Conservation (phyloP, 1,140 invertebrate genomes). For the Phenacoccus solenopsis region DNA sequence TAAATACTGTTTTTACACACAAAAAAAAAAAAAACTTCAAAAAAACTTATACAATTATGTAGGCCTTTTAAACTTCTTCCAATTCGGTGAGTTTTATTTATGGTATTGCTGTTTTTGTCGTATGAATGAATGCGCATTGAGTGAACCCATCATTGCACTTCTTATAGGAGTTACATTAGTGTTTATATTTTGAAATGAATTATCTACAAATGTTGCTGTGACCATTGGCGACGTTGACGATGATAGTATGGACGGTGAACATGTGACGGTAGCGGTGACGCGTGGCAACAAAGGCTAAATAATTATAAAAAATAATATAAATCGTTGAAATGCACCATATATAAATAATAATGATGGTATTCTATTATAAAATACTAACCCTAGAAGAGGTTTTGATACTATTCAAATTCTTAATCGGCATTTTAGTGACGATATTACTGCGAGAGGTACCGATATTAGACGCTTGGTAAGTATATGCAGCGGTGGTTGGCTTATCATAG, state of each 20-base stretch:
- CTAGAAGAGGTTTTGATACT: neutral
- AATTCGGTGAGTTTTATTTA: too few relatives aligned
- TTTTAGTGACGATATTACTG: neutral
- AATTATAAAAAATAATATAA: too few relatives aligned
- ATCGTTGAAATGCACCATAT: too few relatives aligned
- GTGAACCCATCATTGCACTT: neutral
- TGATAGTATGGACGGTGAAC: neutral
- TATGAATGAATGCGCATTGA: neutral
- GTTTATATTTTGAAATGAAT: neutral
- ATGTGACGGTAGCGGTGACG: neutral
- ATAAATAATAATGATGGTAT: too few relatives aligned
- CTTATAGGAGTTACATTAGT: neutral
- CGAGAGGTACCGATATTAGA: neutral
- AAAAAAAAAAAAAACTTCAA: neutral
- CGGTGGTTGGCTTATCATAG: neutral
- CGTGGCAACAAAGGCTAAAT: conserved; percentile 6
- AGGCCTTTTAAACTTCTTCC: too few relatives aligned
- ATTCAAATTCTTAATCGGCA: neutral
- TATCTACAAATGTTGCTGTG: neutral
- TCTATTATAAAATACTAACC: too few relatives aligned
- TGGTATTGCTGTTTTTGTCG: neutral
- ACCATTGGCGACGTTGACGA: neutral
- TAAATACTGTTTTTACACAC: neutral
- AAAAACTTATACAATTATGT: too few relatives aligned
- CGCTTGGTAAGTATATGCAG: neutral